These are phyloP conservation scores for Streptopelia turtur DNA, from an alignment of 2,797 vertebrate species.

Conservation along the genomic window DNA sequence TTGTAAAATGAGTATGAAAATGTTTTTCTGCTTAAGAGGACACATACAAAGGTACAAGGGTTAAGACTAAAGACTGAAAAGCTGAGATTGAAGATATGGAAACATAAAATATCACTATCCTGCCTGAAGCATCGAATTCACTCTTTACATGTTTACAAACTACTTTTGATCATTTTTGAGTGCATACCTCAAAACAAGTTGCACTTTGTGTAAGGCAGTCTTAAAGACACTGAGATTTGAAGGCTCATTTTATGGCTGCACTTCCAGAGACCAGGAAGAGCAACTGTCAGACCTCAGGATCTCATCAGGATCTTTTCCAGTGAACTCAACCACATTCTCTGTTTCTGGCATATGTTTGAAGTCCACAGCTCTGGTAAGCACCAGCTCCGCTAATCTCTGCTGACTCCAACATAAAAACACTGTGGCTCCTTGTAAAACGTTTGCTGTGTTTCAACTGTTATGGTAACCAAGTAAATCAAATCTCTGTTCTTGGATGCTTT, in stretches of 20 bases:
- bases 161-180: background rate
- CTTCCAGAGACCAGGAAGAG: background rate
- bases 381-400: background rate
- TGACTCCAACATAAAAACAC: background rate
- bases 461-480: slow-evolving; percentile 12
- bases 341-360: background rate
- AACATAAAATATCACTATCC: background rate
- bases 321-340: background rate
- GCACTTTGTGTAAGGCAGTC: background rate
- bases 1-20: background rate
- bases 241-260: background rate
- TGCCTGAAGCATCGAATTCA: background rate
- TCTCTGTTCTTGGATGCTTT: slow-evolving; percentile 12
- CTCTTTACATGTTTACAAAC: background rate
- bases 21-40: background rate
- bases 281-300: background rate
- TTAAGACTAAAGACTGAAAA: background rate
- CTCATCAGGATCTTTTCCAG: background rate
- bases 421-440: background rate
- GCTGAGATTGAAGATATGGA: background rate
- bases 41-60: background rate
- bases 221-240: background rate
- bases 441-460: slow-evolving; percentile 28
- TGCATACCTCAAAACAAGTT: background rate
- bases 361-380: background rate